Evolutionary conservation across 1,140 invertebrate species (phyloP).

Genomic region (Listronotus oregonensis): DNA sequence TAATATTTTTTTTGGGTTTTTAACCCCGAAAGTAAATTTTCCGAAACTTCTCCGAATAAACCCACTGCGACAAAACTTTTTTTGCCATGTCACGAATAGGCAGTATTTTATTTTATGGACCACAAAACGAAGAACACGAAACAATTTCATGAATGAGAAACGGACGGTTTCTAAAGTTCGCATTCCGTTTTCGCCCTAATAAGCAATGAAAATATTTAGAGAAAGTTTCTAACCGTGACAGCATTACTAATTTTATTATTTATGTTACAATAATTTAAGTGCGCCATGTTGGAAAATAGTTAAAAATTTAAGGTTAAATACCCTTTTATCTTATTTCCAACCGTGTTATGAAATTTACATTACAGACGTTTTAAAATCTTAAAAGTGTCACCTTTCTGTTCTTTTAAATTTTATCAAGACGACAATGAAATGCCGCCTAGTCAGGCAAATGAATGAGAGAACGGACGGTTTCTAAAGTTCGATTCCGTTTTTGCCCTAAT

Average conservation of each 20-base stretch:
- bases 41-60: slow-evolving; percentile 24
- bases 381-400: no score
- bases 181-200: slow-evolving; percentile 30
- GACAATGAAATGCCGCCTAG: no score
- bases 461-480: slow-evolving; percentile 10
- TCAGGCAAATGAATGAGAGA: no score
- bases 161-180: slow-evolving; percentile 7
- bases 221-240: slow-evolving; percentile 18
- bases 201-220: slow-evolving; percentile 26
- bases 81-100: slow-evolving; percentile 27
- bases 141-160: slow-evolving; percentile 31
- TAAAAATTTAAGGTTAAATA: no score
- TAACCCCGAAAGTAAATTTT: neutral
- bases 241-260: slow-evolving; percentile 19
- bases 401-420: no score
- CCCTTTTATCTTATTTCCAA: no score
- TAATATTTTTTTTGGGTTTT: slow-evolving; percentile 1
- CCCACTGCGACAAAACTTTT: slow-evolving; percentile 28
- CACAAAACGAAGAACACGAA: slow-evolving; percentile 30
- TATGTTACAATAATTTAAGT: no score
- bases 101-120: slow-evolving; percentile 30
- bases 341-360: no score
- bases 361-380: no score
- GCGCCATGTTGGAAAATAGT: no score
- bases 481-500: no score